Conservation (phyloP, 2,797 vertebrate genomes). For the Holocentrus rufus region DNA sequence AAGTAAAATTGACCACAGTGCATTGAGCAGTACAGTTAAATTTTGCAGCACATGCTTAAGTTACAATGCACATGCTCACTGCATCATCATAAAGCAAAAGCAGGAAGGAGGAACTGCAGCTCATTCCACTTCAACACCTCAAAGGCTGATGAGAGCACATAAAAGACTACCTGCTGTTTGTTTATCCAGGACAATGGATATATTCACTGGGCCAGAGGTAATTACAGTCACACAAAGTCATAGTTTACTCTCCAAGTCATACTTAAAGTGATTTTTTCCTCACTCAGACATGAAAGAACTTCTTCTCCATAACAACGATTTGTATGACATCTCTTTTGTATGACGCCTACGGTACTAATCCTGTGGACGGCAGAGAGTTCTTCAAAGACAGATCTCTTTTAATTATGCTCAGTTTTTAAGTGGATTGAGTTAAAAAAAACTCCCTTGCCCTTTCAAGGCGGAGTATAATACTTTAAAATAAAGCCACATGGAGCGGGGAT, state of each 20-base stretch:
- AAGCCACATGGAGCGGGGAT: not conserved
- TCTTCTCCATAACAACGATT: slow-evolving; percentile 4
- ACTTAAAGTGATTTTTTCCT: slow-evolving; percentile 6
- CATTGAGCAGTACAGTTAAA: slow-evolving; percentile 1
- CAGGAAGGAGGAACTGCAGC: slow-evolving; percentile 66
- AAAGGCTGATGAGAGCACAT: slow-evolving; percentile 5
- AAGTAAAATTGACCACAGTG: not conserved
- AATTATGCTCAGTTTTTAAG: slow-evolving; percentile 17
- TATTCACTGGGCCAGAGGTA: slow-evolving; percentile 38
- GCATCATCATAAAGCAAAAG: slow-evolving; percentile 45
- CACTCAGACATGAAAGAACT: not conserved
- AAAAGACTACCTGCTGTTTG: slow-evolving; percentile 52
- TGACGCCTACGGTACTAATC: slow-evolving; percentile 21
- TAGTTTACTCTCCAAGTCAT: not conserved
- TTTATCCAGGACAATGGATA: slow-evolving; percentile 20
- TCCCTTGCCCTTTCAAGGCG: not conserved
- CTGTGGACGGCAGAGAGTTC: not conserved
- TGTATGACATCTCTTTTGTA: not conserved
- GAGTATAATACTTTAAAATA: slow-evolving; percentile 4
- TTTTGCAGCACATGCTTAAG: not conserved
- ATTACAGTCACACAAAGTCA: slow-evolving; percentile 27
- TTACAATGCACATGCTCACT: slow-evolving; percentile 55
- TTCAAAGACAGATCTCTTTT: slow-evolving; percentile 8
- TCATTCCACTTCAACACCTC: slow-evolving; percentile 71
- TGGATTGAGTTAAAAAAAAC: slow-evolving; percentile 6